phyloP scores from a whole-genome alignment of 2,797 vertebrate genomes.

The Heteromormyrus szaboi region DNA sequence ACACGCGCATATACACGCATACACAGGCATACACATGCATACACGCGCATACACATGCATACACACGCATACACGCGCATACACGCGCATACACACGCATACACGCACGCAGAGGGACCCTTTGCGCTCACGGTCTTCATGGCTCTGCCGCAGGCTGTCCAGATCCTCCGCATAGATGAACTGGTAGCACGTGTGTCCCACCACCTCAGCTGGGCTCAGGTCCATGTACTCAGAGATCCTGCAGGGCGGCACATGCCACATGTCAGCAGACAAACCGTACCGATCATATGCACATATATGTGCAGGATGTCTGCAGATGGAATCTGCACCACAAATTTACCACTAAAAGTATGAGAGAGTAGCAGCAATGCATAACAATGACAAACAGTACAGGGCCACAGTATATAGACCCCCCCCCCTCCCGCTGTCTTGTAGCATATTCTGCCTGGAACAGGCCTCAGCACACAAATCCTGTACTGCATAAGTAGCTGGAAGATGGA shows the following conservation, averaged over 20 bases:
- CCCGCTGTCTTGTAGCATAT: not conserved
- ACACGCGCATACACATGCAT: not conserved
- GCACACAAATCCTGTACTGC: not conserved
- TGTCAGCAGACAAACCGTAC: not conserved
- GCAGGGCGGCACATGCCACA: not conserved
- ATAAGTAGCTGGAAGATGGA: not conserved
- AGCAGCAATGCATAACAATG: not conserved
- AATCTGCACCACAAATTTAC: not conserved
- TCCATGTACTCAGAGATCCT: conserved; percentile 90
- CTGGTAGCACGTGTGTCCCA: conserved; percentile 81
- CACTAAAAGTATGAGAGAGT: not conserved
- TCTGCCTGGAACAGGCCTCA: not conserved
- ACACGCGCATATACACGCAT: too few relatives aligned
- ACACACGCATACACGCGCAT: not conserved
- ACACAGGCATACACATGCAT: not conserved
- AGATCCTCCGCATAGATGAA: conserved; percentile 80
- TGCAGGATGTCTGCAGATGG: not conserved
- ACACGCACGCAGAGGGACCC: not conserved
- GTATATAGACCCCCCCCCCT: not conserved
- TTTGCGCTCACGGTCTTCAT: conserved; percentile 71
- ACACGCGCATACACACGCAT: not conserved
- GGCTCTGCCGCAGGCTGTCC: conserved; percentile 75
- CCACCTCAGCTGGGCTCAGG: conserved; percentile 75
- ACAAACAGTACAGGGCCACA: not conserved
- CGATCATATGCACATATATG: not conserved